Percentiles rank a stretch among this genome's conserved stretches.
Conservation (phyloP, 2,113 vertebrate species). For the Steatornis caripensis region DNA sequence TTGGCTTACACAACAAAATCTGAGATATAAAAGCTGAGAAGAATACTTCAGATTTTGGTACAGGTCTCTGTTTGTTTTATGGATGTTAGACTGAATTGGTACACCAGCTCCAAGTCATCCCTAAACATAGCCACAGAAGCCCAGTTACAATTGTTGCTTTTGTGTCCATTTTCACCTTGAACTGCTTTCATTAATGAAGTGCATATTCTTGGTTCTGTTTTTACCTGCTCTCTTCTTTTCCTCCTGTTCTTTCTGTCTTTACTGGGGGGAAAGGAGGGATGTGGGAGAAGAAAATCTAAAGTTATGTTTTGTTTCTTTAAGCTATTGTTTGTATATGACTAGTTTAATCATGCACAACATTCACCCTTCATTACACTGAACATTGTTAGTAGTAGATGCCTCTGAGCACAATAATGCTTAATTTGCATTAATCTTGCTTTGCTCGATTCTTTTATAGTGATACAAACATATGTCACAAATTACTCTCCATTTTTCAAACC, state of each 20-base stretch:
- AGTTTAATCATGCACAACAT: conserved; percentile 60
- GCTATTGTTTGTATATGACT: conserved; percentile 56
- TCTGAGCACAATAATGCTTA: conserved; percentile 54
- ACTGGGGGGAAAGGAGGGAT: background rate
- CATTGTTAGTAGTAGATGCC: conserved; percentile 45
- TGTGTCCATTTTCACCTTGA: background rate
- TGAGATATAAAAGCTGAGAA: background rate
- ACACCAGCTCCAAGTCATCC: background rate
- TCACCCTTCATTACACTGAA: conserved; percentile 56
- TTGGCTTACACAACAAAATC: background rate
- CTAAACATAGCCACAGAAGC: background rate
- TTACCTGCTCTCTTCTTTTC: background rate
- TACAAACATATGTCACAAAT: conserved; percentile 50
- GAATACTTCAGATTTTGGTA: background rate
- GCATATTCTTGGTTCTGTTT: background rate
- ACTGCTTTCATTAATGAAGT: background rate
- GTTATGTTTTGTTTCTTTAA: conserved; percentile 39
- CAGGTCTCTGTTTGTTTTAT: background rate
- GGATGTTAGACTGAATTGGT: background rate
- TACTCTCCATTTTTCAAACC: conserved; percentile 33
- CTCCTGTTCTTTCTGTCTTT: background rate
- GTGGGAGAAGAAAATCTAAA: background rate
- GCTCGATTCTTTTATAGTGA: conserved; percentile 13
- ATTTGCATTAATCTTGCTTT: conserved; percentile 62
- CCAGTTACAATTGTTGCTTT: background rate